Evolutionary conservation across 2,113 vertebrate genomes (phyloP).

Genomic region (Lonchura striata): DNA sequence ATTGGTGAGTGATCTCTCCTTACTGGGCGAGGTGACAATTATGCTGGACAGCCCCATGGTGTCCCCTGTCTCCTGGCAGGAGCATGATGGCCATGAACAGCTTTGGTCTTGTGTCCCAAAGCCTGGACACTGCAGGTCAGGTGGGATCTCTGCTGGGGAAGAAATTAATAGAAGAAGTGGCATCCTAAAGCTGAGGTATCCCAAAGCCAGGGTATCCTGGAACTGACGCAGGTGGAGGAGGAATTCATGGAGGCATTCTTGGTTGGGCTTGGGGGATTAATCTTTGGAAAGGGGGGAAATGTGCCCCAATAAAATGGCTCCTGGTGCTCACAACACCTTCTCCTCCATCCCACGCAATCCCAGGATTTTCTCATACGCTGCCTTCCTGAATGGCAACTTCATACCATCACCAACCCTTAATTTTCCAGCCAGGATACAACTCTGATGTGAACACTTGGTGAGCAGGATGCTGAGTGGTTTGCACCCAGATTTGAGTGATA

Average conservation of each 20-base stretch:
- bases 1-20: not conserved
- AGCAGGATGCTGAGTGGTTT: not conserved
- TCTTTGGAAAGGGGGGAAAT: not conserved
- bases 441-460: rapidly evolving
- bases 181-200: not conserved
- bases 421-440: not conserved
- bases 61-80: not conserved
- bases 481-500: not conserved
- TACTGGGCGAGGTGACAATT: not conserved
- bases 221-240: not conserved
- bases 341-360: rapidly evolving
- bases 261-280: not conserved
- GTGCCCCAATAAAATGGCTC: rapidly evolving
- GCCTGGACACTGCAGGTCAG: not conserved
- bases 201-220: not conserved
- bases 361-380: rapidly evolving
- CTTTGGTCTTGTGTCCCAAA: not conserved
- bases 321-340: not conserved
- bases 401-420: not conserved
- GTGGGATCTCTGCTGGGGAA: not conserved
- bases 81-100: not conserved
- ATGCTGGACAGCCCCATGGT: not conserved
- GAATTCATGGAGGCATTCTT: not conserved
- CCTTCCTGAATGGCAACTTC: not conserved
- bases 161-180: not conserved